Evolutionary conservation across 2,888 invertebrate species (phyloP), one percentile per base, ranked within the genome.

Genomic region (Agrochola lota): DNA sequence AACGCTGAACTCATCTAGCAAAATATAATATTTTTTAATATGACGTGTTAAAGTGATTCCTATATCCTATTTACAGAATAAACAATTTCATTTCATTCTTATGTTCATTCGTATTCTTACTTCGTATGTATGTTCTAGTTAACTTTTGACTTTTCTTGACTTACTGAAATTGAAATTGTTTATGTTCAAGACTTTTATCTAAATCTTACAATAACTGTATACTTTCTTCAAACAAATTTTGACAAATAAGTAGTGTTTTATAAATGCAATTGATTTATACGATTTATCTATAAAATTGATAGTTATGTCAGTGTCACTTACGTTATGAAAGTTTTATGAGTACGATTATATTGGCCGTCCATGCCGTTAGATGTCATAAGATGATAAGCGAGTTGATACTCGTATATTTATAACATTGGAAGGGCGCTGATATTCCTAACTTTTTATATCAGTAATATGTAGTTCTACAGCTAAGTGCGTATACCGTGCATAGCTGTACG

Each of bases 291-390:
- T 74, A 70, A 74, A 78, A 82, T 85, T 81, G 85, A 85, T 85
- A 67, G 85, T 73, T 71, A 66, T 76, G 73, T 85, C 84, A 84
- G 86, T 86, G 84, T 86, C 84, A 79, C 75, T 84, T 83, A 78
- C 86, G 62, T 68, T 85, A 84, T 81, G 81, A 81, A 76, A 81
- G 81, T 87, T 85, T 85, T 85, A 87, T 78, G 73, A 74, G 85
- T 68, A 81, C 78, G 80, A 84, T 84, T 86, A 85, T 85, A 75
- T 77, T 64, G 81, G 67, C 67, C 66, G 75, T 75, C 77, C 75
- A 20, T 84, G 69, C 71, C 77, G 73, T 81, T 78, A 87, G 85
- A 85, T 87, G 78, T 85, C 87, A 74, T 74, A 72, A 26, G 66
- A 52, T 57, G 85, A 85, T 85, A 85, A 87, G 75, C 79, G 43